Conservation (phyloP, 2,797 vertebrate species). For the Malurus splendens region DNA sequence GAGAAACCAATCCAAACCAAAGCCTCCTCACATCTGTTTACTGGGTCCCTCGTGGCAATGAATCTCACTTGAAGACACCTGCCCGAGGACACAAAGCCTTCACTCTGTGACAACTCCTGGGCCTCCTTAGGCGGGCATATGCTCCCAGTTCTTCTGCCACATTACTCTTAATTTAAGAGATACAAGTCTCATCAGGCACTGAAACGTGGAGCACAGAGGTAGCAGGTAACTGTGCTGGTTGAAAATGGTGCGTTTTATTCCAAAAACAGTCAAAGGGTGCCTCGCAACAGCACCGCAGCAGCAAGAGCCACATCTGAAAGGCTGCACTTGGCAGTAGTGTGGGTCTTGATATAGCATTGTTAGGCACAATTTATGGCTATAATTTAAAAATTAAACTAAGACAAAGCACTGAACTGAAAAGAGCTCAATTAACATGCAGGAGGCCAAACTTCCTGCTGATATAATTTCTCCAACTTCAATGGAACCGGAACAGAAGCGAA, state of each 20-base stretch:
- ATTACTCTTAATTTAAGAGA: conserved; percentile 9
- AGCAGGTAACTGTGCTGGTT: neutral
- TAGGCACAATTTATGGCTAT: conserved; percentile 4
- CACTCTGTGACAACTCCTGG: neutral
- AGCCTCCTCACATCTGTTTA: conserved; percentile 32
- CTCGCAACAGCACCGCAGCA: neutral
- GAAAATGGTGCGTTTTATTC: neutral
- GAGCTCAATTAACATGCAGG: conserved; percentile 38
- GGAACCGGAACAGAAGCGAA: neutral
- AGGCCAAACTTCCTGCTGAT: conserved; percentile 38
- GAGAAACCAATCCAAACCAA: conserved; percentile 23
- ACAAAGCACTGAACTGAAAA: conserved; percentile 32
- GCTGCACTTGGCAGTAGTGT: neutral
- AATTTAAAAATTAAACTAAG: conserved; percentile 40
- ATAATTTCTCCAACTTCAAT: conserved; percentile 21
- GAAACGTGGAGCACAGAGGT: neutral
- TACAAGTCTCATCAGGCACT: neutral
- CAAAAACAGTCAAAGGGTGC: neutral
- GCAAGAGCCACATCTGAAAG: neutral
- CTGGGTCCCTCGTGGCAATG: neutral
- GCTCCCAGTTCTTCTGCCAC: neutral
- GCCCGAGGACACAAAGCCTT: neutral
- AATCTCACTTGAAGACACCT: conserved; percentile 8
- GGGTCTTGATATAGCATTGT: neutral
- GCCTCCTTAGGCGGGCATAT: neutral